A percentile compares a stretch with the other conserved stretches of the same genome.
Conservation (phyloP, 2,888 invertebrate species). For the Deroplatys truncata region DNA sequence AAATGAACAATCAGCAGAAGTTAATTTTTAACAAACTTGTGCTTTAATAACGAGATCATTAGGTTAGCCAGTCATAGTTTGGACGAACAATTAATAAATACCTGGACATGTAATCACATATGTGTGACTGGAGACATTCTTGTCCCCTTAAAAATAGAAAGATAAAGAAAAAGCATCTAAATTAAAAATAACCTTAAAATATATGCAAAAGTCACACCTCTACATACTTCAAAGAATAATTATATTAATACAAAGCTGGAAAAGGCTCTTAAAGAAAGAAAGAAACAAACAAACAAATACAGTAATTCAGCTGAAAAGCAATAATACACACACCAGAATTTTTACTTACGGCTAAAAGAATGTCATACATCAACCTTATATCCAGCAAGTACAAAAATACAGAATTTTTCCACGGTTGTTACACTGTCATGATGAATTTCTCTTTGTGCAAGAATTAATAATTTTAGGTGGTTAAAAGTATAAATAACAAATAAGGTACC, state of each 20-base stretch:
- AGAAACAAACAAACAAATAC: background rate
- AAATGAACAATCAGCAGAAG: background rate
- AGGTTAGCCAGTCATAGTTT: background rate
- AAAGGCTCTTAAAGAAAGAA: background rate
- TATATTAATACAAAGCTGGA: background rate
- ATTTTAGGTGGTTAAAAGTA: background rate
- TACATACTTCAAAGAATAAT: background rate
- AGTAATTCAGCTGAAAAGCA: background rate
- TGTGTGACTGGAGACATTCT: background rate
- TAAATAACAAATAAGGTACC: background rate
- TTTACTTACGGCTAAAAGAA: background rate
- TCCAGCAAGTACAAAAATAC: background rate
- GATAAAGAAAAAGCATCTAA: no score
- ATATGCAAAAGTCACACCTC: background rate
- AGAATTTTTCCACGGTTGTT: background rate
- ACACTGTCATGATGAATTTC: background rate
- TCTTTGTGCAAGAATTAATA: conserved; percentile 3
- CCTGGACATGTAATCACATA: background rate
- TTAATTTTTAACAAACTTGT: background rate
- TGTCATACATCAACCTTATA: background rate
- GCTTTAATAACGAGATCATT: conserved; percentile 14
- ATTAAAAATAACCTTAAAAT: background rate
- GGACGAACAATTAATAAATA: background rate
- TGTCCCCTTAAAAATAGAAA: background rate
- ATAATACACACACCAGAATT: background rate